Percentiles rank a stretch among this genome's conserved stretches.
Evolutionary conservation across 2,797 vertebrate genomes (phyloP).

Genomic region (Falco columbarius): DNA sequence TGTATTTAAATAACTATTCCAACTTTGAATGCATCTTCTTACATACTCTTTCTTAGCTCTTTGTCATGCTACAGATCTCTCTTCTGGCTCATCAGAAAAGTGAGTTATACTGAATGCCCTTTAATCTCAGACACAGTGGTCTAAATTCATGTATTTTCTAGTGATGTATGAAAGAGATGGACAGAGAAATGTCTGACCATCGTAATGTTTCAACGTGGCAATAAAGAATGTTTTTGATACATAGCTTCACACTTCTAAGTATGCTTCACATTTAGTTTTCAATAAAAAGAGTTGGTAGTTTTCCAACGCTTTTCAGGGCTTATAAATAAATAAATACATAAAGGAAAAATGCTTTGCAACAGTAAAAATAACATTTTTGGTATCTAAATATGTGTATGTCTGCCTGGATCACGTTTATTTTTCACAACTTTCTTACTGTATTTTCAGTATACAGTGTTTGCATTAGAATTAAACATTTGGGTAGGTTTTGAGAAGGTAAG

Average conservation of each 20-base stretch:
- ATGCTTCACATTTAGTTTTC: not conserved
- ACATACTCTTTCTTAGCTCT: not conserved
- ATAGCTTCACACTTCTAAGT: not conserved
- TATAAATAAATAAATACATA: conserved; percentile 13
- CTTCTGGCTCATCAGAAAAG: not conserved
- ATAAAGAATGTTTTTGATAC: not conserved
- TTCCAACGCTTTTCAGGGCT: not conserved
- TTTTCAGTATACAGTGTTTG: not conserved
- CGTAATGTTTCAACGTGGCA: not conserved
- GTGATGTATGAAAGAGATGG: not conserved
- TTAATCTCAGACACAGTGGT: not conserved
- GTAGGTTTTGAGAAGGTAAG: not conserved
- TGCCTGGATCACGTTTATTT: not conserved
- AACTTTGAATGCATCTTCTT: not conserved
- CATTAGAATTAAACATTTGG: not conserved
- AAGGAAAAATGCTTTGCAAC: not conserved
- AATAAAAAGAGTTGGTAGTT: not conserved
- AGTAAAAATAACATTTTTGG: conserved; percentile 37
- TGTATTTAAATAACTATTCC: conserved; percentile 21
- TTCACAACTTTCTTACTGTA: not conserved
- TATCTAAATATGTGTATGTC: not conserved
- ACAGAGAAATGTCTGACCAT: not conserved
- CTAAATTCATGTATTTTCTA: not conserved
- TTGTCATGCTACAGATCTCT: not conserved
- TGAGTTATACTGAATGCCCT: not conserved